Percentiles rank a stretch among this genome's conserved stretches.
Evolutionary conservation across 1,140 invertebrate genomes (phyloP).

Genomic region (Drosophila melanogaster): DNA sequence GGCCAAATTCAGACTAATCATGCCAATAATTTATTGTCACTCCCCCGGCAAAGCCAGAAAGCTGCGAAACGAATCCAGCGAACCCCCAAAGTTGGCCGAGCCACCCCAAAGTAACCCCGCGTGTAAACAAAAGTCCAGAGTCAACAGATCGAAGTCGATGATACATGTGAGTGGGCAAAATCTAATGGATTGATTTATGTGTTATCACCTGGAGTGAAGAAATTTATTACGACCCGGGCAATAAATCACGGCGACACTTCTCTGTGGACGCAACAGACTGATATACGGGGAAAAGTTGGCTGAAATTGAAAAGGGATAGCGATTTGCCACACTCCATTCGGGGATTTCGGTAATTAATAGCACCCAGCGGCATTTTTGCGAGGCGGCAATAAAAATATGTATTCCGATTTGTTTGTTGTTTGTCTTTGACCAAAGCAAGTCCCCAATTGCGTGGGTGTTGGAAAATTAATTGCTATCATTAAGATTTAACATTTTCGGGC

Average conservation of each 20-base stretch:
- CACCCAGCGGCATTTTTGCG: constrained; percentile 73
- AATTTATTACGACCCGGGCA: constrained; percentile 71
- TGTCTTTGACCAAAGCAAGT: constrained; percentile 35
- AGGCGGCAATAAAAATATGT: constrained; percentile 77
- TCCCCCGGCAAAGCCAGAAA: constrained; percentile 54
- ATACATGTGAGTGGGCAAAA: constrained; percentile 76
- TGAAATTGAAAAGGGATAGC: constrained; percentile 77
- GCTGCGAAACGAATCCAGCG: constrained; percentile 60
- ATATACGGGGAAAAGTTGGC: constrained; percentile 32
- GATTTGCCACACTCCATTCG: constrained; percentile 48
- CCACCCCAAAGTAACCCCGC: constrained; percentile 12
- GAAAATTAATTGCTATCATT: constrained; percentile 80
- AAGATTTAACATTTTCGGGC: constrained; percentile 43
- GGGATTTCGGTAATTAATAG: constrained; percentile 78
- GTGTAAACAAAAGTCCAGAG: constrained; percentile 56
- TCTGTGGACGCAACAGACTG: constrained; percentile 38
- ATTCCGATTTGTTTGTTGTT: constrained; percentile 78
- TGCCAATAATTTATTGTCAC: constrained; percentile 81
- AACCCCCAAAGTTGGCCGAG: not conserved
- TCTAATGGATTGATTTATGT: constrained; percentile 82
- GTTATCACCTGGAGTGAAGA: constrained; percentile 77
- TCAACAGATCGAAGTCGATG: constrained; percentile 71
- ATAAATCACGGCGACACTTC: constrained; percentile 74
- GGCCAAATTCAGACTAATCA: constrained; percentile 80
- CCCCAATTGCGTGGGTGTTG: constrained; percentile 37